Percentiles rank a stretch among this genome's conserved stretches.
Evolutionary conservation across 2,113 vertebrate species (phyloP).

Genomic region (Prochilodus magdalenae): DNA sequence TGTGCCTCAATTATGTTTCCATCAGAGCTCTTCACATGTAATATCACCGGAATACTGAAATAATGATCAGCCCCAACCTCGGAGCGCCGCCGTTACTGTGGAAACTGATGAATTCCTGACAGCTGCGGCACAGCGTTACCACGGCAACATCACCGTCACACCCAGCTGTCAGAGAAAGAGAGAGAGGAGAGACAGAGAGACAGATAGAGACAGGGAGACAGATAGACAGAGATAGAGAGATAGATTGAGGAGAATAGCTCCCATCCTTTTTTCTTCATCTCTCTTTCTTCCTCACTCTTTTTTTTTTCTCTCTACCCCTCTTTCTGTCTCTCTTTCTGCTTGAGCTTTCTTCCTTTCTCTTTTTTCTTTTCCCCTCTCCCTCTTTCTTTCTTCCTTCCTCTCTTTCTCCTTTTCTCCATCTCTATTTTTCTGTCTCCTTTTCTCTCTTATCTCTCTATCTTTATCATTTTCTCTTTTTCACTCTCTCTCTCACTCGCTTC

Average conservation of each 20-base stretch:
- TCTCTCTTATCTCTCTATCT: not conserved
- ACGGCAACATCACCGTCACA: conserved; percentile 68
- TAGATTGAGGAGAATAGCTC: no score
- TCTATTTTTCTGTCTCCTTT: not conserved
- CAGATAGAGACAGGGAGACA: not conserved
- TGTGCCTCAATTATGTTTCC: conserved; percentile 68
- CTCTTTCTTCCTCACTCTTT: no score
- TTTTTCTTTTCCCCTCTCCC: not conserved
- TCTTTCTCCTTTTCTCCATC: not conserved
- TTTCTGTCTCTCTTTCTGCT: no score
- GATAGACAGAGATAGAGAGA: not conserved
- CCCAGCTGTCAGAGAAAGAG: conserved; percentile 45
- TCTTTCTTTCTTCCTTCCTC: not conserved
- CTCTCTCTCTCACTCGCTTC: not conserved
- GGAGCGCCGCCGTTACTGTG: conserved; percentile 75
- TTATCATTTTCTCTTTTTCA: not conserved
- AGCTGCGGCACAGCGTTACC: conserved; percentile 73
- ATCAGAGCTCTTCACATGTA: conserved; percentile 65
- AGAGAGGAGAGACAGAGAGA: conserved; percentile 9
- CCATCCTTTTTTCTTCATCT: no score
- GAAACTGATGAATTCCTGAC: conserved; percentile 78
- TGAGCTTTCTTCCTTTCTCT: no score
- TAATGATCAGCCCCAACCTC: conserved; percentile 69
- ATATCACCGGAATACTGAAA: conserved; percentile 72
- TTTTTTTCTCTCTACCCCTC: no score